A percentile compares a stretch with the other conserved stretches of the same genome.
These are phyloP conservation scores for Caenorhabditis remanei DNA, from an alignment of 1,140 invertebrate species.

Conservation along the genomic window DNA sequence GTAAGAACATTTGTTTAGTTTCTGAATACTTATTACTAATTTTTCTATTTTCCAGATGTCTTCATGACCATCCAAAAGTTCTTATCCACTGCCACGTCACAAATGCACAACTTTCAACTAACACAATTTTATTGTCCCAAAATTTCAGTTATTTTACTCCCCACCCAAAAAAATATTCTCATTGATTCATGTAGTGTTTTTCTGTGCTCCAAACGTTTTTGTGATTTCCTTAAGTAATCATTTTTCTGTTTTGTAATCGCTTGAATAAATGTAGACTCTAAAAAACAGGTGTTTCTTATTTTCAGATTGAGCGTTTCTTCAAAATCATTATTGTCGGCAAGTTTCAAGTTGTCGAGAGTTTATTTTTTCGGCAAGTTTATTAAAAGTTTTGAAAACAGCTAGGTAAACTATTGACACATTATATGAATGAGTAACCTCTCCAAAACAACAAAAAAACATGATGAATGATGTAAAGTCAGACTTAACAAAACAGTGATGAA, in stretches of 20 bases:
- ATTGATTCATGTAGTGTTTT: not conserved
- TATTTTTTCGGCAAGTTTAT: too few relatives aligned
- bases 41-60: not conserved
- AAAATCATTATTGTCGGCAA: too few relatives aligned
- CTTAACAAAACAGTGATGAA: too few relatives aligned
- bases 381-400: too few relatives aligned
- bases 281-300: not conserved
- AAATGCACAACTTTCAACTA: not conserved
- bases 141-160: too few relatives aligned
- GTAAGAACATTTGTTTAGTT: not conserved
- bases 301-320: too few relatives aligned
- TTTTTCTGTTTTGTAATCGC: not conserved
- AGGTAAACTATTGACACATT: too few relatives aligned
- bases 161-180: not conserved
- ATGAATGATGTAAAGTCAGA: too few relatives aligned
- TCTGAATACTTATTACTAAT: not conserved
- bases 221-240: constrained; percentile 56
- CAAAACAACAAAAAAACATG: too few relatives aligned
- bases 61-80: constrained; percentile 19
- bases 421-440: too few relatives aligned
- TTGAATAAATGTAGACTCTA: constrained; percentile 27
- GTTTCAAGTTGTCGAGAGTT: too few relatives aligned
- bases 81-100: constrained; percentile 33
- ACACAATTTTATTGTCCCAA: too few relatives aligned
- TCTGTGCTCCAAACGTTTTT: constrained; percentile 9